phyloP scores from a whole-genome alignment of 2,797 vertebrate species.

The Otolemur crassicaudatus region DNA sequence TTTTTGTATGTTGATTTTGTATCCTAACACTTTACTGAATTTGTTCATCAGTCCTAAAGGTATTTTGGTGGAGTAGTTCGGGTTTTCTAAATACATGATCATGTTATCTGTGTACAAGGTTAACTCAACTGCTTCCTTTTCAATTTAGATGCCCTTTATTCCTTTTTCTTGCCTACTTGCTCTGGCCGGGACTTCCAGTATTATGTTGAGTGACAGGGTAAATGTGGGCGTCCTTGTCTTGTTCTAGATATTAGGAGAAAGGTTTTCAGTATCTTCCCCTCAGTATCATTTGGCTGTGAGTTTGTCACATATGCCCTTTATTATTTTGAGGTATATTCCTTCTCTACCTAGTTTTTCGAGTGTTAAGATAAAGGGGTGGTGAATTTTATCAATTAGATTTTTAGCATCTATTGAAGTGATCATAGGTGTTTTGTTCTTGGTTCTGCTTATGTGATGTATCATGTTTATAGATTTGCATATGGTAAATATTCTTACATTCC shows the following conservation, averaged over 20 bases:
- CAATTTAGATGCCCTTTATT: not conserved
- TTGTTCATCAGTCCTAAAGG: not conserved
- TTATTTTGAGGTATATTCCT: not conserved
- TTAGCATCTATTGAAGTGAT: not conserved
- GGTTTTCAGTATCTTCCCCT: not conserved
- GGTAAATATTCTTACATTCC: not conserved
- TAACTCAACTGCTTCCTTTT: not conserved
- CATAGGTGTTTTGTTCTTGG: not conserved
- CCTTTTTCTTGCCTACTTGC: not conserved
- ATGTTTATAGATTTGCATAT: not conserved
- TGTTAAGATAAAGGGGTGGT: not conserved
- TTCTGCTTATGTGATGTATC: not conserved
- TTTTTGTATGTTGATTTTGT: not conserved
- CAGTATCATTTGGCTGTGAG: not conserved
- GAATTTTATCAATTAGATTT: not conserved
- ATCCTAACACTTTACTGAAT: not conserved
- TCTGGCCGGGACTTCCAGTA: not conserved
- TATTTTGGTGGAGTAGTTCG: not conserved
- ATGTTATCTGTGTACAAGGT: not conserved
- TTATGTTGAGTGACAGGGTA: not conserved
- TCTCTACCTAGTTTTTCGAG: not conserved
- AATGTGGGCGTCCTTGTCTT: not conserved
- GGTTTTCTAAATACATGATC: not conserved
- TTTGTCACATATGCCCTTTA: not conserved
- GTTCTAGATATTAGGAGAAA: not conserved